phyloP scores from a whole-genome alignment of 2,888 invertebrate genomes.

The Plutella xylostella region DNA sequence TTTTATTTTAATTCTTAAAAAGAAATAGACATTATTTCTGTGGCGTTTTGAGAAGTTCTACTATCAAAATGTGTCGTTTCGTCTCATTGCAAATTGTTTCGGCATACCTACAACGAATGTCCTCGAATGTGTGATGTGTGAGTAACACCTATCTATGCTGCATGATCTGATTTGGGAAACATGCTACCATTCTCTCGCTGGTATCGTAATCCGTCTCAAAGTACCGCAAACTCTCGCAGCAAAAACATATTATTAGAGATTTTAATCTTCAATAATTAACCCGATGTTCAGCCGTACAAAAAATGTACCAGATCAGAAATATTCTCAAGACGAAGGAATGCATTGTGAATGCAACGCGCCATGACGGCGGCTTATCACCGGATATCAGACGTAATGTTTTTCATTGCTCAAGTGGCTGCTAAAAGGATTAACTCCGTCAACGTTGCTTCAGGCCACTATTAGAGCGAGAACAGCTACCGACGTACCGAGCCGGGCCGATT shows the following conservation, averaged over 20 bases:
- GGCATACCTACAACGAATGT: too few relatives aligned
- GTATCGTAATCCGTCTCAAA: conserved; percentile 10
- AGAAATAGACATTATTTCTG: too few relatives aligned
- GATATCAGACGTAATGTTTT: conserved; percentile 41
- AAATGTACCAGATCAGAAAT: conserved; percentile 32
- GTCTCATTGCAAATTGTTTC: too few relatives aligned
- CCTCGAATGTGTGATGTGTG: too few relatives aligned
- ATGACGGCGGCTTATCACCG: conserved; percentile 39
- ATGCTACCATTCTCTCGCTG: not conserved
- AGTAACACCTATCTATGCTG: too few relatives aligned
- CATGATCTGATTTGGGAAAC: conserved; percentile 1
- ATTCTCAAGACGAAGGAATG: conserved; percentile 36
- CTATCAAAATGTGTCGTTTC: too few relatives aligned
- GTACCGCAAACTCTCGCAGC: conserved; percentile 17
- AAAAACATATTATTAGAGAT: conserved; percentile 43
- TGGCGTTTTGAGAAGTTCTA: too few relatives aligned
- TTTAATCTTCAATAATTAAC: conserved; percentile 39
- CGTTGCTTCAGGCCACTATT: conserved; percentile 24
- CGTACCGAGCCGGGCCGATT: too few relatives aligned
- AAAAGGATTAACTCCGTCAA: conserved; percentile 32
- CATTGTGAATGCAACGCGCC: conserved; percentile 29
- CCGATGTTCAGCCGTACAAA: conserved; percentile 32
- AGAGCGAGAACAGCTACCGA: conserved; percentile 18
- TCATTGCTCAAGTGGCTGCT: conserved; percentile 29
- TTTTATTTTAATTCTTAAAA: too few relatives aligned